Percentiles rank a stretch among this genome's conserved stretches.
These are phyloP conservation scores for Dicranocentrus wangi DNA, from an alignment of 2,888 invertebrate genomes.

Conservation along the genomic window DNA sequence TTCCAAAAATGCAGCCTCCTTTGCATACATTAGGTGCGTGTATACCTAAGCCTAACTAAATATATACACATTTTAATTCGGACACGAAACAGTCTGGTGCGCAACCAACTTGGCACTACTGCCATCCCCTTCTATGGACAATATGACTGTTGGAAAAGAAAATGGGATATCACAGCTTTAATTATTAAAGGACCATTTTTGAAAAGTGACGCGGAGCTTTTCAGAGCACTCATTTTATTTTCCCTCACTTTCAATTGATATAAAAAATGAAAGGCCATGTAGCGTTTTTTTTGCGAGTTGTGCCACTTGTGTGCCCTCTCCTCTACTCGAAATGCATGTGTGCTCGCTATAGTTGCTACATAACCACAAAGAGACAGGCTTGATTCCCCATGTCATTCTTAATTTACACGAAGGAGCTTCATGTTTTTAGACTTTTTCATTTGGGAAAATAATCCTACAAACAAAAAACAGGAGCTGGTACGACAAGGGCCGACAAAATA, in stretches of 20 bases:
- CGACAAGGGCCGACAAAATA: no score
- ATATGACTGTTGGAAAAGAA: conserved; percentile 21
- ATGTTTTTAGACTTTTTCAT: conserved; percentile 16
- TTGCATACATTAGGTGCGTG: neutral
- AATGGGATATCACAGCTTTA: conserved; percentile 13
- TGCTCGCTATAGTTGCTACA: neutral
- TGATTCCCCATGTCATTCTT: conserved; percentile 26
- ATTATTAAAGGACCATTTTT: conserved; percentile 38
- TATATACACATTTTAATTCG: neutral
- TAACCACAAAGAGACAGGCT: neutral
- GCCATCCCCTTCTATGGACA: conserved; percentile 9
- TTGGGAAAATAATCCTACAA: conserved; percentile 7
- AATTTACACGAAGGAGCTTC: conserved; percentile 4
- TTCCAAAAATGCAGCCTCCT: conserved; percentile 22
- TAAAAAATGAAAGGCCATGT: conserved; percentile 17
- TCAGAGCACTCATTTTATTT: neutral
- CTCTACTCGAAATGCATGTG: neutral
- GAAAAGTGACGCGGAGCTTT: conserved; percentile 27
- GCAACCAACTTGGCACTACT: no score
- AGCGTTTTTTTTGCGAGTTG: neutral
- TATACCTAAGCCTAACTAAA: conserved; percentile 1
- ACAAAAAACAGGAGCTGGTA: neutral
- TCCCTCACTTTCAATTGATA: conserved; percentile 12
- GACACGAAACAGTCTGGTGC: no score
- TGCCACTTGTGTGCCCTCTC: neutral